Evolutionary conservation across 2,888 invertebrate species (phyloP).

Genomic region (Aporophyla lueneburgensis): DNA sequence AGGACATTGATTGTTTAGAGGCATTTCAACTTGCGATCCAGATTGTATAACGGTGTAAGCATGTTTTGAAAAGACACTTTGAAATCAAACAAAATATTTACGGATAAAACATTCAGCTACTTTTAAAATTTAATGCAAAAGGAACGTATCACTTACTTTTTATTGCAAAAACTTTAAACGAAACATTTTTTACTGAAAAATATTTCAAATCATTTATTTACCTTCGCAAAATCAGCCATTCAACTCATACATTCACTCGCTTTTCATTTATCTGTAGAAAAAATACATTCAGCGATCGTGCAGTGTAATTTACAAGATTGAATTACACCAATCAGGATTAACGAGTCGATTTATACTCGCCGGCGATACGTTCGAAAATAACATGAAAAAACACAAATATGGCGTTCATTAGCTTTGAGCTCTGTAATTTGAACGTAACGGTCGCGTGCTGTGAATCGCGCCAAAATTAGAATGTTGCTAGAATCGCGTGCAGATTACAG

Average conservation of each 20-base stretch:
- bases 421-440: slow-evolving; percentile 65
- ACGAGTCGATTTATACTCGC: slow-evolving; percentile 66
- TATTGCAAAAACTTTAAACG: slow-evolving; percentile 22
- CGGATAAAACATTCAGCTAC: neutral
- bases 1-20: slow-evolving; percentile 37
- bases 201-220: slow-evolving; percentile 46
- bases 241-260: slow-evolving; percentile 40
- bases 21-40: slow-evolving; percentile 1
- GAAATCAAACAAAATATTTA: neutral
- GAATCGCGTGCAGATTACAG: slow-evolving; percentile 71
- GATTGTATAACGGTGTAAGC: no score
- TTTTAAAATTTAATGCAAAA: slow-evolving; percentile 13
- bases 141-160: slow-evolving; percentile 19
- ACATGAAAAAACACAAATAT: slow-evolving; percentile 63
- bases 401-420: slow-evolving; percentile 69
- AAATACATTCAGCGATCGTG: slow-evolving; percentile 54
- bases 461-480: slow-evolving; percentile 71
- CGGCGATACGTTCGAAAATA: slow-evolving; percentile 57
- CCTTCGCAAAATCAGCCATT: slow-evolving; percentile 47
- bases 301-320: slow-evolving; percentile 68
- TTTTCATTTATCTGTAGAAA: slow-evolving; percentile 56
- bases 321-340: slow-evolving; percentile 70
- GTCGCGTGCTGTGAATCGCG: slow-evolving; percentile 63
- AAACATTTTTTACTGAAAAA: slow-evolving; percentile 14
- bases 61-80: slow-evolving; percentile 12